A percentile compares a stretch with the other conserved stretches of the same genome.
These are phyloP conservation scores for Brachypteracias leptosomus DNA, from an alignment of 2,113 vertebrate genomes.

Conservation along the genomic window DNA sequence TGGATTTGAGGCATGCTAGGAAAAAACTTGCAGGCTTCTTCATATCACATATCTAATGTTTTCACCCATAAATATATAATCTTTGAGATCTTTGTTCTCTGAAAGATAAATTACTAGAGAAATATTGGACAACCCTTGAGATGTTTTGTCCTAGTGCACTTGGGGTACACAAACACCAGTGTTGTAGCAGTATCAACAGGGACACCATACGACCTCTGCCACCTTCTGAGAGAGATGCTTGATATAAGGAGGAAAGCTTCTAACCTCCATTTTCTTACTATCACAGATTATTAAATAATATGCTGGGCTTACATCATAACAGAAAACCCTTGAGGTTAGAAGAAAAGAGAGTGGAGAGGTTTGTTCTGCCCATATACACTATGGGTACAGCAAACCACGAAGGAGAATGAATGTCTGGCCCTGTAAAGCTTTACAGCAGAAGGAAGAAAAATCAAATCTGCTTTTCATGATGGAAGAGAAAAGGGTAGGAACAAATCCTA, in stretches of 20 bases:
- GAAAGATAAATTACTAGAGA: not conserved
- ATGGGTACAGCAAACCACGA: not conserved
- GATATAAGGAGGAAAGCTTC: not conserved
- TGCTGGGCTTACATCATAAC: not conserved
- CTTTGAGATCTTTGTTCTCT: not conserved
- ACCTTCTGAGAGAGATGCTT: not conserved
- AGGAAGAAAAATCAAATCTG: not conserved
- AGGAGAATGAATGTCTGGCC: not conserved
- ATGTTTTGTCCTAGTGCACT: not conserved
- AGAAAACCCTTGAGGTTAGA: not conserved
- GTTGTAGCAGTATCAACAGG: not conserved
- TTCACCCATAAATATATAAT: not conserved
- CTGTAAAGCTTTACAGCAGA: not conserved
- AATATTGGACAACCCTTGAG: not conserved
- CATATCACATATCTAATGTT: not conserved
- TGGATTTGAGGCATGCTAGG: fast-evolving
- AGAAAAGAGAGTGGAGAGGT: not conserved
- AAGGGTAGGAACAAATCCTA: not conserved
- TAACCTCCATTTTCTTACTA: not conserved
- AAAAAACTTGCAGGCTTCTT: not conserved
- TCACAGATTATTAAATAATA: not conserved
- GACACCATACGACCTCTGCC: not conserved
- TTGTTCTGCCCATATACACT: not conserved
- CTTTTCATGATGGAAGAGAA: not conserved
- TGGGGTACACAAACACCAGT: not conserved